A percentile compares a stretch with the other conserved stretches of the same genome.
Evolutionary conservation across 64 coral and sea anemone genomes (phyloP).

Genomic region (Dendrophyllia cribrosa): DNA sequence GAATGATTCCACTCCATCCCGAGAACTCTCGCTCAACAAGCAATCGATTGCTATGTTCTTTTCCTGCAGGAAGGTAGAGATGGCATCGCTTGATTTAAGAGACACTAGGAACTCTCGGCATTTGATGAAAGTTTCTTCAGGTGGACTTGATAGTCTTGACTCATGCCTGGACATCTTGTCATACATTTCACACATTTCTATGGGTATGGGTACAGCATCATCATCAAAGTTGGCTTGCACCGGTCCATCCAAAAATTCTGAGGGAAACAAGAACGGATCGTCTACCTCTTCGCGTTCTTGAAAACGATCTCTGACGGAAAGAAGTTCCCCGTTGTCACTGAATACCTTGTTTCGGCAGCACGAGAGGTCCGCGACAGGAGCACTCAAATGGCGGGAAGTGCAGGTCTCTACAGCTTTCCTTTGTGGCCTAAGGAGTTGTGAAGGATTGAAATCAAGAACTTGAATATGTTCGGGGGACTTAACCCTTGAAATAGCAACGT

Average conservation of each 20-base stretch:
- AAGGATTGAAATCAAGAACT: constrained; percentile 31
- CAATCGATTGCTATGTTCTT: constrained; percentile 4
- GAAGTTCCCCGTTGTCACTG: not conserved
- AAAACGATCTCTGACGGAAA: not conserved
- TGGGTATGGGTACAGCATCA: not conserved
- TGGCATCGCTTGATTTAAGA: not conserved
- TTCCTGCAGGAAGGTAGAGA: not conserved
- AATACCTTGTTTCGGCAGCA: constrained; percentile 41
- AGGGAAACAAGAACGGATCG: constrained; percentile 9
- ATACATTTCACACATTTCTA: not conserved
- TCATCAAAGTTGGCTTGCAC: constrained; percentile 9
- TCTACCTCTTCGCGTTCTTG: constrained; percentile 1
- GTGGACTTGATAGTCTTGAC: constrained; percentile 12
- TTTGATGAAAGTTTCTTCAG: not conserved
- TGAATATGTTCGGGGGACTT: constrained; percentile 38
- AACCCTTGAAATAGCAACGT: constrained; percentile 59
- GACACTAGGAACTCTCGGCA: not conserved
- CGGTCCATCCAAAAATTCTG: constrained; percentile 10
- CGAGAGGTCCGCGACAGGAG: not conserved
- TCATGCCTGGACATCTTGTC: constrained; percentile 14
- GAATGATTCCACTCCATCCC: constrained; percentile 17
- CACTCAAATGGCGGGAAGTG: not conserved
- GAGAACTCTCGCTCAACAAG: not conserved
- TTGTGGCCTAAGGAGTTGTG: constrained; percentile 29
- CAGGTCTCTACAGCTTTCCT: not conserved